Percentiles rank a stretch among this genome's conserved stretches.
Evolutionary conservation across 1,140 invertebrate genomes (phyloP).

Genomic region (Dinothrombium tinctorium): DNA sequence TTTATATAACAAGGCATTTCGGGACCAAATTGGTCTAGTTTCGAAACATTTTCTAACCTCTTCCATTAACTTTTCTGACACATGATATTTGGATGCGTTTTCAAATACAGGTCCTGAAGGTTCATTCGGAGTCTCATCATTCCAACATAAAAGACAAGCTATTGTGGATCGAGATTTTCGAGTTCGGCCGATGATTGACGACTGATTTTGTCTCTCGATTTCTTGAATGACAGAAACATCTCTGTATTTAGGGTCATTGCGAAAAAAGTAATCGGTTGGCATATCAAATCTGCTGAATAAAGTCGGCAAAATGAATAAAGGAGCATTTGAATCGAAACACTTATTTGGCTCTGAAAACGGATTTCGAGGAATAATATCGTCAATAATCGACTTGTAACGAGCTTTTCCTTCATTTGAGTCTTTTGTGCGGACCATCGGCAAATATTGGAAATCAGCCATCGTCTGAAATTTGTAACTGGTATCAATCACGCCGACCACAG

Average conservation of each 20-base stretch:
- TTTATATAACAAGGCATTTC: slow-evolving; percentile 36
- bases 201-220: neutral
- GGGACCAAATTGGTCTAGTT: slow-evolving; percentile 59
- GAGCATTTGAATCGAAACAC: slow-evolving; percentile 3
- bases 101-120: neutral
- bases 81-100: neutral
- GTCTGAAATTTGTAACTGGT: slow-evolving; percentile 46
- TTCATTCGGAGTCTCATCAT: slow-evolving; percentile 5
- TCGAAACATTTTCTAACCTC: slow-evolving; percentile 28
- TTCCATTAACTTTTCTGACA: neutral
- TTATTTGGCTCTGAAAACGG: neutral
- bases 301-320: slow-evolving; percentile 32
- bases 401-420: slow-evolving; percentile 19
- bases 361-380: slow-evolving; percentile 5
- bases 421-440: slow-evolving; percentile 35
- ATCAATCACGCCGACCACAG: slow-evolving; percentile 39
- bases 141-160: slow-evolving; percentile 3
- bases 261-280: slow-evolving; percentile 23
- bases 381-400: slow-evolving; percentile 3
- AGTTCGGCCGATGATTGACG: slow-evolving; percentile 4
- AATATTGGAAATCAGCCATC: slow-evolving; percentile 73
- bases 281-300: slow-evolving; percentile 50
- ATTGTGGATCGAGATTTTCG: slow-evolving; percentile 6
- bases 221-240: slow-evolving; percentile 1
- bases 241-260: slow-evolving; percentile 21